Evolutionary conservation across 2,797 vertebrate species (phyloP), one percentile per base, ranked within the genome.

Genomic region (Valencia hispanica): DNA sequence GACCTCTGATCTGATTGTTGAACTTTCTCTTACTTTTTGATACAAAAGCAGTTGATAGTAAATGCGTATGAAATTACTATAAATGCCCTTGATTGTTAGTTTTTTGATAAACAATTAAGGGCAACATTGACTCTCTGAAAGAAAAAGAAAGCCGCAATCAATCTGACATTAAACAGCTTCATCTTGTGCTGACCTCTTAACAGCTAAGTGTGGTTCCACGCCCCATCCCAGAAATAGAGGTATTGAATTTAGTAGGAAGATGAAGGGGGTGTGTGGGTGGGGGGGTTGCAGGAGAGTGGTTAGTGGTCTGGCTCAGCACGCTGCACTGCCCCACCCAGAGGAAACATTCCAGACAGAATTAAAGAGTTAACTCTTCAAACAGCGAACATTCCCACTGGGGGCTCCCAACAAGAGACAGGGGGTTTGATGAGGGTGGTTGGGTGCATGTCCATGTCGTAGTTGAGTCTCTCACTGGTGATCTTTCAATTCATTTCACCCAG

Each of bases 301-400:
- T 92, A 87, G 93, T 83, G 90, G 91, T 91, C 88, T 94, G 91
- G 90, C 84, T 93, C 84, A 82, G 80, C 91, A 89, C 90, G 92
- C 90, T 87, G 79, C 85, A 45, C 92, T 91, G 93, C 94, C 93
- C 94, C 95, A 94, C 95, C 95, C 94, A 95, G 93, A 95, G 92
- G 93, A 96, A 95, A 95, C 95, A 96, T 96, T 96, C 95, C 95
- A 95, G 94, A 93, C 93, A 74, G 94, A 95, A 95, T 95, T 95
- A 95, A 95, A 95, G 94, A 94, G 92, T 95, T 94, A 92, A 94
- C 91, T 95, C 94, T 94, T 94, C 89, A 92, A 93, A 94, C 94
- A 94, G 93, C 89, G 88, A 93, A 91, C 90, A 93, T 94, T 93
- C 93, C 92, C 91, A 93, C 85, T 79, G 75, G 88, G 91, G 89